Evolutionary conservation across 92 coral and sea anemone genomes (phyloP).

Genomic region (Scolanthus callimorphus): DNA sequence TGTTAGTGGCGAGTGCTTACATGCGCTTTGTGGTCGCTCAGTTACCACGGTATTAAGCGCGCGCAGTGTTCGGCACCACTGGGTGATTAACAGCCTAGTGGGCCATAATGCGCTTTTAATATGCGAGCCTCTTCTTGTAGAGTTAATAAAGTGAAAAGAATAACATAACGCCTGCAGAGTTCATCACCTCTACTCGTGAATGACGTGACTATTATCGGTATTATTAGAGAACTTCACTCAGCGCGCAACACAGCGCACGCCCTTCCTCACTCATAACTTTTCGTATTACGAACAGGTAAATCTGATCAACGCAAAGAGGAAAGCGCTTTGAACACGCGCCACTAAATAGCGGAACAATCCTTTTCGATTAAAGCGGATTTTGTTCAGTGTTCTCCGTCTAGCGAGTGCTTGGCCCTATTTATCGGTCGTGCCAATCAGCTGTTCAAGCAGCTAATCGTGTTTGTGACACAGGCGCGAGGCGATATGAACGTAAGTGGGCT

Average conservation of each 20-base stretch:
- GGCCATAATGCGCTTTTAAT: neutral
- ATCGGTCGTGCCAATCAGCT: neutral
- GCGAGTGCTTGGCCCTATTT: neutral
- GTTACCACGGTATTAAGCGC: too few relatives aligned
- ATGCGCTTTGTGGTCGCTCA: neutral
- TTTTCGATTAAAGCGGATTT: too few relatives aligned
- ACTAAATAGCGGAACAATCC: too few relatives aligned
- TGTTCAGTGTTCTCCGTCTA: too few relatives aligned
- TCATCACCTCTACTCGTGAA: neutral
- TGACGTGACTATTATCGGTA: neutral
- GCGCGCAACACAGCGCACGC: neutral
- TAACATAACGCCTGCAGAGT: neutral
- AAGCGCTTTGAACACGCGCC: too few relatives aligned
- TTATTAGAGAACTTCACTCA: neutral
- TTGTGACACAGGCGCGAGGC: neutral
- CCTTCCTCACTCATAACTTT: neutral
- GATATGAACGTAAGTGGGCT: neutral
- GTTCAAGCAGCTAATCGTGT: neutral
- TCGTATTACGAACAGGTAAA: too few relatives aligned
- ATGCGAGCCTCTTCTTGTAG: neutral
- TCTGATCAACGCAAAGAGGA: too few relatives aligned
- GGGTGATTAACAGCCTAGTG: neutral
- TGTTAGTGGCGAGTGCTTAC: neutral
- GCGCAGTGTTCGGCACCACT: too few relatives aligned
- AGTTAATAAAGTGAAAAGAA: neutral